Percentiles rank a stretch among this genome's conserved stretches.
phyloP scores from a whole-genome alignment of 1,140 invertebrate genomes.

The Telenomus remus region DNA sequence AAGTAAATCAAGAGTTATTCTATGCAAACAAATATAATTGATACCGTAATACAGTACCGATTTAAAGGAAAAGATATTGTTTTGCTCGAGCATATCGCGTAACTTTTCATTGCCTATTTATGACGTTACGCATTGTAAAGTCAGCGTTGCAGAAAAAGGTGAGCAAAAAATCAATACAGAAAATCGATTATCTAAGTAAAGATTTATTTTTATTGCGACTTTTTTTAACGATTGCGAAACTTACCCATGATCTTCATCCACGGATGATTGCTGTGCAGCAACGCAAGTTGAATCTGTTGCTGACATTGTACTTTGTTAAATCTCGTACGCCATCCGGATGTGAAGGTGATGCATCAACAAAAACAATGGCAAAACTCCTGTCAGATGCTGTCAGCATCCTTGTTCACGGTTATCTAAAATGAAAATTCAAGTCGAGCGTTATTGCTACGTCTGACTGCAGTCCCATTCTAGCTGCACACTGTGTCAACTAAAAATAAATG shows the following conservation, averaged over 20 bases:
- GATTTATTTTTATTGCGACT: too few species aligned
- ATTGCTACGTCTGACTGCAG: conserved; percentile 25
- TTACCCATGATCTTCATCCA: conserved; percentile 66
- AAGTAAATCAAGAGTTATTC: conserved; percentile 1
- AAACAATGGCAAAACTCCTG: neutral
- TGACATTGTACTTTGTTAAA: conserved; percentile 62
- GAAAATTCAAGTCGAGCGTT: conserved; percentile 27
- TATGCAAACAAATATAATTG: conserved; percentile 2
- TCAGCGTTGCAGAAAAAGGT: too few species aligned
- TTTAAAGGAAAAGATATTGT: conserved; percentile 3
- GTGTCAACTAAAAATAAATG: conserved; percentile 36
- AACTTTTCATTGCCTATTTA: neutral
- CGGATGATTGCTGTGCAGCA: conserved; percentile 52
- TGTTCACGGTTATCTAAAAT: conserved; percentile 36
- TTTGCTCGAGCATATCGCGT: neutral
- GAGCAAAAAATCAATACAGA: too few species aligned
- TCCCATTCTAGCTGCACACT: conserved; percentile 10
- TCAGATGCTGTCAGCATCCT: conserved; percentile 16
- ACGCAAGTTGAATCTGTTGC: conserved; percentile 62
- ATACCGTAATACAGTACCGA: neutral
- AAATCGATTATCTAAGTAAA: too few species aligned
- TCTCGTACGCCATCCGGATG: conserved; percentile 16
- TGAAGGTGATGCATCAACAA: conserved; percentile 2
- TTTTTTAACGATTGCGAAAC: neutral
- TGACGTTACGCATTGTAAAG: neutral